Evolutionary conservation across 2,888 invertebrate species (phyloP).

Genomic region (Tyria jacobaeae): DNA sequence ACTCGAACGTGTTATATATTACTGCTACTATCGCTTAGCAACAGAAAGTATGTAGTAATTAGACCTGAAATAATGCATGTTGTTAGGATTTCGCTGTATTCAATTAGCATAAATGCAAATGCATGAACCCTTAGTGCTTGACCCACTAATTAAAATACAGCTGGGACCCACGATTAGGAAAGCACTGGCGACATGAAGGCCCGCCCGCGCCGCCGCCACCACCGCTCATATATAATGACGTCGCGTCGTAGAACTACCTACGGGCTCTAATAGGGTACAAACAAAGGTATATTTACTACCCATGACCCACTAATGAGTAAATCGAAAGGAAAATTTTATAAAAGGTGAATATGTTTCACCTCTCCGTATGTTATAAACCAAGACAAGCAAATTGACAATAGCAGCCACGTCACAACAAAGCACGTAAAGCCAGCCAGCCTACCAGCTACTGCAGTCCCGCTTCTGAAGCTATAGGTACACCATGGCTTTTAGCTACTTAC

Average conservation of each 20-base stretch:
- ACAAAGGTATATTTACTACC: background rate
- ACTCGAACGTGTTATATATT: background rate
- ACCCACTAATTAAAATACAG: constrained; percentile 13
- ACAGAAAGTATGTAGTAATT: background rate
- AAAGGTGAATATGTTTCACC: too few relatives aligned
- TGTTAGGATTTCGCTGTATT: background rate
- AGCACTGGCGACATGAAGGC: background rate
- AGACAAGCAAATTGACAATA: too few relatives aligned
- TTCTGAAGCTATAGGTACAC: too few relatives aligned
- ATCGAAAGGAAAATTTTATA: too few relatives aligned
- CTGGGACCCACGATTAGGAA: background rate
- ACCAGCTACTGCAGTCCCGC: too few relatives aligned
- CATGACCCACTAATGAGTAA: background rate
- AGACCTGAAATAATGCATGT: background rate
- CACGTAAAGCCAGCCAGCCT: too few relatives aligned
- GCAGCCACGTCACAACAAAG: too few relatives aligned
- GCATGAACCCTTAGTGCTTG: background rate
- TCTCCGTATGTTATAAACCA: too few relatives aligned
- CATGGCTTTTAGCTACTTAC: too few relatives aligned
- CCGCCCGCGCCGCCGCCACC: too few relatives aligned
- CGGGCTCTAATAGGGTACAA: too few relatives aligned
- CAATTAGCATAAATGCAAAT: constrained; percentile 7
- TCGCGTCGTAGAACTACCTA: background rate
- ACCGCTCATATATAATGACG: background rate
- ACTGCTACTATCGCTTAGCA: background rate